phyloP scores from a whole-genome alignment of 2,888 invertebrate genomes.

The Drosophila tripunctata region DNA sequence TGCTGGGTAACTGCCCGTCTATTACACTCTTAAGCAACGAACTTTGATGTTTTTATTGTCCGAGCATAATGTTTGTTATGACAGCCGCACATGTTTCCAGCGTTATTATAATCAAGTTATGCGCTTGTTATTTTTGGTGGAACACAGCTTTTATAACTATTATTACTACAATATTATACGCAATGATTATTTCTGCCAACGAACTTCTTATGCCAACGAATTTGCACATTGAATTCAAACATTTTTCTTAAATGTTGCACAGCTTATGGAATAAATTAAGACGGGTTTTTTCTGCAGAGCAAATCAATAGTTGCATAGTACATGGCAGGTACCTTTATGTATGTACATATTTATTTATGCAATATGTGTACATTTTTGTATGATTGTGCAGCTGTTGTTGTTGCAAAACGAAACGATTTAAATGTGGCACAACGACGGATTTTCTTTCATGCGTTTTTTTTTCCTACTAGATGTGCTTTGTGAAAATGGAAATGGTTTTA shows the following conservation, averaged over 20 bases:
- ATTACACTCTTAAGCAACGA: background rate
- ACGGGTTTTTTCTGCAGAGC: background rate
- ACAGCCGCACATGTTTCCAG: constrained; percentile 41
- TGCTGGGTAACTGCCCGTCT: constrained; percentile 8
- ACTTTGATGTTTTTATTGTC: constrained; percentile 8
- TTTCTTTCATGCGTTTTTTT: too few species aligned
- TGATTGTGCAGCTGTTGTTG: constrained; percentile 20
- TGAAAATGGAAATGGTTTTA: constrained; percentile 34
- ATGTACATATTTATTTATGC: background rate
- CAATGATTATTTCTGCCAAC: constrained; percentile 2
- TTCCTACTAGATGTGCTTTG: constrained; percentile 29
- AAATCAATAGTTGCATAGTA: background rate
- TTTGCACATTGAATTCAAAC: constrained; percentile 6
- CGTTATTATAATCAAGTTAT: constrained; percentile 18
- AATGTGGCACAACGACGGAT: constrained; percentile 33
- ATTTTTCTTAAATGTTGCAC: background rate
- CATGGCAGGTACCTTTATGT: background rate
- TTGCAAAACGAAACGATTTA: constrained; percentile 48
- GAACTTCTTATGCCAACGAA: constrained; percentile 7
- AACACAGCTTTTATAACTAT: constrained; percentile 44
- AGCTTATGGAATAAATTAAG: constrained; percentile 3
- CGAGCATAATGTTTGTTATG: constrained; percentile 27
- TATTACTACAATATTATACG: constrained; percentile 31
- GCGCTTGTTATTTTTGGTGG: constrained; percentile 28
- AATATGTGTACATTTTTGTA: background rate